Percentiles rank a stretch among this genome's conserved stretches.
Conservation (phyloP, 1,140 invertebrate species). For the Elysia chlorotica region DNA sequence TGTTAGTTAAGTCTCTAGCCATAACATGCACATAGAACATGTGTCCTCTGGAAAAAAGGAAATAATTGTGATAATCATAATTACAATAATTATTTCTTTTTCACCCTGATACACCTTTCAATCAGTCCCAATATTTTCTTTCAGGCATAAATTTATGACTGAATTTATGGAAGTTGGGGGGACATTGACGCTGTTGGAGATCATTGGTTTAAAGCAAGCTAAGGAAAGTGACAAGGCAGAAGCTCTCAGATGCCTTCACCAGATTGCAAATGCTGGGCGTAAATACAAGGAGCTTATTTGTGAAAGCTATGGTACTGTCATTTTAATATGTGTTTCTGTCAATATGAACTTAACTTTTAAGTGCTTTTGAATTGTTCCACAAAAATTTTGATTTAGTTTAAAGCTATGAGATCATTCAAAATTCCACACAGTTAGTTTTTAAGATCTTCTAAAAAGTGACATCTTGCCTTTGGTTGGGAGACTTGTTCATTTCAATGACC, state of each 20-base stretch:
- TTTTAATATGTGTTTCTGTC: too few species aligned
- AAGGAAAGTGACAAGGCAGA: conserved; percentile 58
- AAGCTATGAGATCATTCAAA: too few species aligned
- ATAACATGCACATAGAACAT: background rate
- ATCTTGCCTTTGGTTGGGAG: too few species aligned
- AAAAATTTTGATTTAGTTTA: too few species aligned
- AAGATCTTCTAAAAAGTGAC: too few species aligned
- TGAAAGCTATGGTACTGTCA: conserved; percentile 63
- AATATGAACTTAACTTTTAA: too few species aligned
- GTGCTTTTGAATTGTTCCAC: too few species aligned
- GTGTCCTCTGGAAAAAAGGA: background rate
- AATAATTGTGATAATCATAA: background rate
- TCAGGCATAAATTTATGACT: conserved; percentile 60
- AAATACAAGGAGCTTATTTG: conserved; percentile 64
- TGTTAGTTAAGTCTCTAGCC: background rate
- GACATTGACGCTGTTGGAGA: conserved; percentile 58
- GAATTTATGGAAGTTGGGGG: conserved; percentile 63
- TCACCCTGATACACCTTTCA: background rate
- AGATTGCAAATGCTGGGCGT: conserved; percentile 58
- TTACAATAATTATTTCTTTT: background rate
- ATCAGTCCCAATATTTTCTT: background rate
- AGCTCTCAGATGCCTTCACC: conserved; percentile 52
- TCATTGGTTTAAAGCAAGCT: conserved; percentile 59
- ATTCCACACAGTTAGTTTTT: too few species aligned
- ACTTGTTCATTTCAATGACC: too few species aligned